Evolutionary conservation across 2,113 vertebrate genomes (phyloP).

Genomic region (Odobenus rosmarus): DNA sequence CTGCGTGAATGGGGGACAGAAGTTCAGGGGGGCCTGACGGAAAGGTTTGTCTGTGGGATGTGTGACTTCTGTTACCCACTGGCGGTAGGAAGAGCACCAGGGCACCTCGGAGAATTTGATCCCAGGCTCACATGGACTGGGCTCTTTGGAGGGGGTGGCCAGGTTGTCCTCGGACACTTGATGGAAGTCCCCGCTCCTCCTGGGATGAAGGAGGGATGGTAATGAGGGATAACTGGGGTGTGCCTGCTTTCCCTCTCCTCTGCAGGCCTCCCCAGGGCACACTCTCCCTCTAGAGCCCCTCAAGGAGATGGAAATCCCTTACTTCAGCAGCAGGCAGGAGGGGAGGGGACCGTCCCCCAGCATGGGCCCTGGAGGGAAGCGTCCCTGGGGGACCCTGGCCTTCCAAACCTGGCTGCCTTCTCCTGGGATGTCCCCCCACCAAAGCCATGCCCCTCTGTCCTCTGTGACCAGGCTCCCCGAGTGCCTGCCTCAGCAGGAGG

Average conservation of each 20-base stretch:
- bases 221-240: background rate
- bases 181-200: no score
- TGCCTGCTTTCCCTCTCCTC: background rate
- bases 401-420: background rate
- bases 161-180: background rate
- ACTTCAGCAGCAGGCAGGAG: background rate
- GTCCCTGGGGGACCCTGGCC: background rate
- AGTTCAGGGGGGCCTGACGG: background rate
- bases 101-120: background rate
- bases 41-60: conserved; percentile 3
- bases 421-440: background rate
- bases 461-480: background rate
- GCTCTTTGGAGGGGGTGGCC: background rate
- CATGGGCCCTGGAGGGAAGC: background rate
- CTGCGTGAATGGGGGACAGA: background rate
- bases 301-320: background rate
- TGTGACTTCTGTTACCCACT: conserved; percentile 13
- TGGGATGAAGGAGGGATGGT: fast-evolving
- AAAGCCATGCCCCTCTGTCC: background rate
- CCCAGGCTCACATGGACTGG: background rate
- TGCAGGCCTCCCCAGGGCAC: background rate
- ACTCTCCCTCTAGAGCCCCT: background rate
- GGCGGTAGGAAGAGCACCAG: background rate
- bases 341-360: background rate
- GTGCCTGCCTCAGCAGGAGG: background rate